These are phyloP conservation scores for Alethe castanea DNA, from an alignment of 2,113 vertebrate species.

Conservation along the genomic window DNA sequence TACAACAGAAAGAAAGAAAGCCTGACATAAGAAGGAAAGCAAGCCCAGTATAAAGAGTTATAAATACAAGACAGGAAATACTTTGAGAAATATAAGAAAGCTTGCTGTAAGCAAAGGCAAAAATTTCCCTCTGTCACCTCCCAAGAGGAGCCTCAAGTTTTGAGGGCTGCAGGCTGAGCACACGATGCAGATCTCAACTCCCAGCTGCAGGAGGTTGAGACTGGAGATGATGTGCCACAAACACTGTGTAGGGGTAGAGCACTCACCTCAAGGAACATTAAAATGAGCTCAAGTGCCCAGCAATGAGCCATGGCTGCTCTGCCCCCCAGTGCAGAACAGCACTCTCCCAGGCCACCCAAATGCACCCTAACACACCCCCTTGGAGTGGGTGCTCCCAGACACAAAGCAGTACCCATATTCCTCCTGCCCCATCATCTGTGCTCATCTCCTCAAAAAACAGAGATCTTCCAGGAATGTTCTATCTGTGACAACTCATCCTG, in stretches of 20 bases:
- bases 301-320: not conserved
- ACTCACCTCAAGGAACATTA: not conserved
- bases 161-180: not conserved
- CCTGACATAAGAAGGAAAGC: not conserved
- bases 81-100: not conserved
- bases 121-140: not conserved
- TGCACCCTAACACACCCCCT: not conserved
- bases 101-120: not conserved
- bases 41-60: not conserved
- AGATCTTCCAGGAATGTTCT: not conserved
- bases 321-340: not conserved
- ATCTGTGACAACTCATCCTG: not conserved
- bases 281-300: not conserved
- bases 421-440: not conserved
- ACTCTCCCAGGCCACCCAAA: rapidly evolving
- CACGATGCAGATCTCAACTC: not conserved
- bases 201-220: not conserved
- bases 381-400: not conserved
- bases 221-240: not conserved
- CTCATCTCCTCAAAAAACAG: not conserved
- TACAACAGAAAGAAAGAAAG: not conserved
- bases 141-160: not conserved
- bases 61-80: not conserved
- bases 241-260: not conserved
- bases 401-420: not conserved